Evolutionary conservation across 1,140 invertebrate species (phyloP), one percentile per base, ranked within the genome.

Genomic region (Coptotermes formosanus): DNA sequence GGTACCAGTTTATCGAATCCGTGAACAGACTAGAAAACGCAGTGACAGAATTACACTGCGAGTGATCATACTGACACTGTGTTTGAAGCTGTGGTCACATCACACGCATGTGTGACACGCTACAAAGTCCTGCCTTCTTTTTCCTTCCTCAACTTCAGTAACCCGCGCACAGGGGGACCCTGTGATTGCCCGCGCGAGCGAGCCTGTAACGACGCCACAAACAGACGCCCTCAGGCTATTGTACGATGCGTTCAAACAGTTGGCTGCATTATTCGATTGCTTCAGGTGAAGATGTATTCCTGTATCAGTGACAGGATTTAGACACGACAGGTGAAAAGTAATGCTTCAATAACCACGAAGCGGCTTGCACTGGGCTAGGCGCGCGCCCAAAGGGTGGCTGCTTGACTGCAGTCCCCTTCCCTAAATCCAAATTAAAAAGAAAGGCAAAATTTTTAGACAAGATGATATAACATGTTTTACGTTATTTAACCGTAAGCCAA

Each of bases 181-280:
- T 30, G 55, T 59, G 55, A 59, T 59, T 59, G 55, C 55, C 59
- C 59, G 59, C 59, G 64, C n/a, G 64, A 75, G 64, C 64, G 64
- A n/a, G 25, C 30, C 8, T 75, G 25, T 30, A 75, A 75, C 64
- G 7, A 8, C n/a, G 64, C 64, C 64, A 75, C 64, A 75, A 75
- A 75, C 64, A 75, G 25, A n/a, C 25, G 11, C 64, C 64, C 64
- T 30, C 25, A 7, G 64, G 64, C 64, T 75, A 75, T 75, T n/a
- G 64, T 30, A 75, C n/a, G 64, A 25, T 75, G 64, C 64, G 64
- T 75, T 75, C 64, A 25, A 75, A 75, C 64, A 75, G 64, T 75
- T 25, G 64, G 64, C 64, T n/a, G 14, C 64, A 75, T 9, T 11
- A 75, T 16, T 16, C n/a, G 25, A 25, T 2, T 9, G 25, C n/a